These are phyloP conservation scores for Phalacrocorax aristotelis DNA, from an alignment of 2,113 vertebrate genomes.

Conservation along the genomic window DNA sequence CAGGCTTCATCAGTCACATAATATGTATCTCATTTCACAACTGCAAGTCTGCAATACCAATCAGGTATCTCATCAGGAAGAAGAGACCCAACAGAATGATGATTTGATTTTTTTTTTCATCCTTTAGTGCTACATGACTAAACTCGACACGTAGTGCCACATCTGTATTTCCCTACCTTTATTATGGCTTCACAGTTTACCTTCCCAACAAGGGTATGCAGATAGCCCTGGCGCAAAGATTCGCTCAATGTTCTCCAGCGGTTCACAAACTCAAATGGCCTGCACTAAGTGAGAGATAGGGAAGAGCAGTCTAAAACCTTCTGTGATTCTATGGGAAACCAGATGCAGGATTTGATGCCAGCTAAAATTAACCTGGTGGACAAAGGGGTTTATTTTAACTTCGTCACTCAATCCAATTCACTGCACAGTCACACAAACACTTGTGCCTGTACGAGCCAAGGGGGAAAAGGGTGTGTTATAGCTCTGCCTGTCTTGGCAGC, in stretches of 20 bases:
- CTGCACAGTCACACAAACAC: conserved; percentile 44
- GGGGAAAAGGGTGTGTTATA: conserved; percentile 49
- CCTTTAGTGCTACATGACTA: background rate
- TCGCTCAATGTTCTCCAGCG: background rate
- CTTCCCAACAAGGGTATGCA: background rate
- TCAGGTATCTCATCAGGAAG: background rate
- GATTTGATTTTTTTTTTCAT: background rate
- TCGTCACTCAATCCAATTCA: conserved; percentile 25
- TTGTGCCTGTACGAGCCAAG: conserved; percentile 10
- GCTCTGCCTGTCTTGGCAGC: conserved; percentile 44
- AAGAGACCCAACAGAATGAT: background rate
- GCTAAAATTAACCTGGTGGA: conserved; percentile 16
- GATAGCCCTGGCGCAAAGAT: background rate
- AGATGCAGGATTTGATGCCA: conserved; percentile 3
- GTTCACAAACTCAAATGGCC: background rate
- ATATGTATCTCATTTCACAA: background rate
- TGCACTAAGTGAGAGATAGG: background rate
- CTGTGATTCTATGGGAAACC: background rate
- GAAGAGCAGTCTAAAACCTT: background rate
- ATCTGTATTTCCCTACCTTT: background rate
- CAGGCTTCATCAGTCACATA: background rate
- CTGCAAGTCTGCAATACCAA: background rate
- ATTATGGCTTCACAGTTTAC: background rate
- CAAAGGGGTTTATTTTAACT: conserved; percentile 60
- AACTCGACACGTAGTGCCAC: fast-evolving